phyloP scores from a whole-genome alignment of 1,140 invertebrate genomes.

The Varroa destructor region DNA sequence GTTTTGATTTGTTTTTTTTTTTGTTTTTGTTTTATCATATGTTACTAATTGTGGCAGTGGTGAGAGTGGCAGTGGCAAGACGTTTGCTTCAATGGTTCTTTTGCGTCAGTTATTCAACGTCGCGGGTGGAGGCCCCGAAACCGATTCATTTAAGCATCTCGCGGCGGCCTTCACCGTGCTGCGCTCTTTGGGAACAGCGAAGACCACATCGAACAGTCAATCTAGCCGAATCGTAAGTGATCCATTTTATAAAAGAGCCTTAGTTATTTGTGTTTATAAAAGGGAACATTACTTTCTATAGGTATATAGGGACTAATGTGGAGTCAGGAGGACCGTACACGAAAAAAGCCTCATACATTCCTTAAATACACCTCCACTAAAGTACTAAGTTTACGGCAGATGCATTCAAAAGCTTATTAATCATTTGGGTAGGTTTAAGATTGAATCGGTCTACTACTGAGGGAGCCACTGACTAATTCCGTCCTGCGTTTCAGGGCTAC shows the following conservation, averaged over 20 bases:
- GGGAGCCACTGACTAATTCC: no score
- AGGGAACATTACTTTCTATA: constrained; percentile 30
- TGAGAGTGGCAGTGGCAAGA: constrained; percentile 85
- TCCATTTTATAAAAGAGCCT: background rate
- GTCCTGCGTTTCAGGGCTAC: constrained; percentile 55
- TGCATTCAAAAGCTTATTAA: no score
- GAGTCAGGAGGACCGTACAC: no score
- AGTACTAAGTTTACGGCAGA: no score
- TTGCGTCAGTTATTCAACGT: constrained; percentile 78
- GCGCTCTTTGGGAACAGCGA: constrained; percentile 73
- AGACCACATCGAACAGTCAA: constrained; percentile 74
- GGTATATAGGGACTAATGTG: constrained; percentile 23
- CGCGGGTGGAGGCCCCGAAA: constrained; percentile 79
- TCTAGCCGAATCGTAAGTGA: constrained; percentile 75
- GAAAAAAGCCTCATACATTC: no score
- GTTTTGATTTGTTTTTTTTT: no score
- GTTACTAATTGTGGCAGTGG: constrained; percentile 45
- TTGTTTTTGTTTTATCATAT: constrained; percentile 3
- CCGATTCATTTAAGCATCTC: constrained; percentile 88
- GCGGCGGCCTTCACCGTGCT: constrained; percentile 85
- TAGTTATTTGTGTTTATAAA: background rate
- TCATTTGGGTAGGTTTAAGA: no score
- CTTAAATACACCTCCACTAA: no score
- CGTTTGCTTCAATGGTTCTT: constrained; percentile 77
- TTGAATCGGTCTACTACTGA: no score